A percentile compares a stretch with the other conserved stretches of the same genome.
Evolutionary conservation across 2,888 invertebrate genomes (phyloP).

Genomic region (Agrotis ipsilon): DNA sequence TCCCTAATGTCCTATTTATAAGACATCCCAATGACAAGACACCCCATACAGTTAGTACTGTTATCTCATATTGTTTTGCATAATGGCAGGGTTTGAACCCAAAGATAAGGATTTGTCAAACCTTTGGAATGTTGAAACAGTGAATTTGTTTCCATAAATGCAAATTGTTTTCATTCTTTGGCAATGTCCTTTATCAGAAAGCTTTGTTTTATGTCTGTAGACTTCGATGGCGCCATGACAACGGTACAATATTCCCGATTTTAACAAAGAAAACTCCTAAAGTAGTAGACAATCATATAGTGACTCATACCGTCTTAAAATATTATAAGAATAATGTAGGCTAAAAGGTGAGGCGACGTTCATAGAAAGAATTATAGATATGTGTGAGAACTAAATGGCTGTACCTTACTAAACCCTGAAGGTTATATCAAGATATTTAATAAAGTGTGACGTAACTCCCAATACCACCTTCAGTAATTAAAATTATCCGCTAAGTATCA

Average conservation of each 20-base stretch:
- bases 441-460: background rate
- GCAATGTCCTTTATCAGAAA: constrained; percentile 11
- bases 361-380: background rate
- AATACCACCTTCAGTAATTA: no score
- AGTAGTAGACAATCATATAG: background rate
- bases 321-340: no score
- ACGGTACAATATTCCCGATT: background rate
- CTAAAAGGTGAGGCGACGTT: background rate
- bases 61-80: constrained; percentile 78
- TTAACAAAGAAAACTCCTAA: background rate
- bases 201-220: constrained; percentile 12
- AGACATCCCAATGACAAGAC: constrained; percentile 56
- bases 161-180: constrained; percentile 33
- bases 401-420: background rate
- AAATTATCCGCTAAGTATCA: background rate
- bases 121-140: constrained; percentile 74
- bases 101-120: constrained; percentile 80
- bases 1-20: constrained; percentile 78
- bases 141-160: constrained; percentile 16
- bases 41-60: constrained; percentile 70
- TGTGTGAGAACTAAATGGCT: background rate
- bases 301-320: background rate
- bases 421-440: background rate
- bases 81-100: constrained; percentile 65
- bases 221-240: constrained; percentile 16